Conservation (phyloP, 2,797 vertebrate species). For the Coreius guichenoti region DNA sequence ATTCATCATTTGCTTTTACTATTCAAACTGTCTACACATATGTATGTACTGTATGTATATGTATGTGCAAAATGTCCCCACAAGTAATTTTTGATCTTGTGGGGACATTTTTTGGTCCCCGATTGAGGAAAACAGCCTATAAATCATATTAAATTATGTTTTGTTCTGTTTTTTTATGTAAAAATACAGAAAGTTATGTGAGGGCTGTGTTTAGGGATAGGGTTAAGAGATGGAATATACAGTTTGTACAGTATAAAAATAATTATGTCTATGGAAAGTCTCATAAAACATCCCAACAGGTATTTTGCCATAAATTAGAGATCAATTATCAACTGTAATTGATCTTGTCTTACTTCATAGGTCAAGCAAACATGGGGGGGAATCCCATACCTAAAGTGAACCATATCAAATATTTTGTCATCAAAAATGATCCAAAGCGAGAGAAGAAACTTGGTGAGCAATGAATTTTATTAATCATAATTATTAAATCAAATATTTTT, state of each 20-base stretch:
- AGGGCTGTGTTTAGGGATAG: not conserved
- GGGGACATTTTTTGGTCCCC: not conserved
- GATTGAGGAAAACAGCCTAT: not conserved
- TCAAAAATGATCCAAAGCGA: constrained; percentile 56
- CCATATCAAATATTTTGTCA: constrained; percentile 63
- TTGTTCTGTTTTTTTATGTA: not conserved
- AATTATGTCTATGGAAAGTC: not conserved
- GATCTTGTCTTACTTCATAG: constrained; percentile 49
- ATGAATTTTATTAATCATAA: not conserved
- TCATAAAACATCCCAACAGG: no score
- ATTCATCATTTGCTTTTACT: not conserved
- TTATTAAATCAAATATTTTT: not conserved
- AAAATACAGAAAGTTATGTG: not conserved
- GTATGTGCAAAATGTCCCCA: no score
- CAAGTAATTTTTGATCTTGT: no score
- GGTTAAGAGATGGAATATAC: not conserved
- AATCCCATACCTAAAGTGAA: constrained; percentile 61
- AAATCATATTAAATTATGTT: not conserved
- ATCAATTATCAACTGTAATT: not conserved
- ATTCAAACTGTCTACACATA: not conserved
- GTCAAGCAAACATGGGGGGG: constrained; percentile 72
- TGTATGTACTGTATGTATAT: not conserved
- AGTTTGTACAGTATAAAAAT: not conserved
- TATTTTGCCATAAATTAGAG: not conserved
- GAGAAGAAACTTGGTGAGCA: constrained; percentile 72